These are phyloP conservation scores for Mesopsocus fuscifrons DNA, from an alignment of 2,888 invertebrate genomes.

Conservation along the genomic window DNA sequence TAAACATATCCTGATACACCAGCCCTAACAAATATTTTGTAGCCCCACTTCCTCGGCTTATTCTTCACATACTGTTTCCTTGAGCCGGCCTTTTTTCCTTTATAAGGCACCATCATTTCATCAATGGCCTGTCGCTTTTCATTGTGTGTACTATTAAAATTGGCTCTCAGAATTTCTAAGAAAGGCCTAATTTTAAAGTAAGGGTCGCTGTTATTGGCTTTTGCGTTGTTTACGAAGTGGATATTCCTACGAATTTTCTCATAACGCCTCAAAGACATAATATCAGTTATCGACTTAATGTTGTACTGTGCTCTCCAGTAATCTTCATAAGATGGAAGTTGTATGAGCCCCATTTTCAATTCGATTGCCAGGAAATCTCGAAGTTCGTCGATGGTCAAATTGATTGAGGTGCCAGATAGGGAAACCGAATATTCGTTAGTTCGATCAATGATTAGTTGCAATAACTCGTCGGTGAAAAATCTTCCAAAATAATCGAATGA, in stretches of 20 bases:
- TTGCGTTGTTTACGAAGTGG: slow-evolving; percentile 18
- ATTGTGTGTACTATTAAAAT: slow-evolving; percentile 15
- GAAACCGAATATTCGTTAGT: neutral
- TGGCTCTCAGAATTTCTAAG: slow-evolving; percentile 14
- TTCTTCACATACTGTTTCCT: slow-evolving; percentile 21
- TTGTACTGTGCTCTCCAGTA: slow-evolving; percentile 17
- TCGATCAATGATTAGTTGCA: neutral
- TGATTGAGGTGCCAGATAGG: neutral
- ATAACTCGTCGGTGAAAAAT: neutral
- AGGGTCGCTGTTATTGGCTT: slow-evolving; percentile 14
- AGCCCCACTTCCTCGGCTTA: slow-evolving; percentile 23
- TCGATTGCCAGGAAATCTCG: slow-evolving; percentile 15
- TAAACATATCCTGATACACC: slow-evolving; percentile 13
- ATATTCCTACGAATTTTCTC: slow-evolving; percentile 16
- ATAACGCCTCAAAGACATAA: slow-evolving; percentile 18
- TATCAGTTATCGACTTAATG: slow-evolving; percentile 16
- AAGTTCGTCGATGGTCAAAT: slow-evolving; percentile 8
- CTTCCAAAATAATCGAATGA: neutral
- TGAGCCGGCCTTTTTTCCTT: slow-evolving; percentile 14
- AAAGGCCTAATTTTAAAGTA: slow-evolving; percentile 17
- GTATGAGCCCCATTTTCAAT: slow-evolving; percentile 18
- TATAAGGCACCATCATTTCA: slow-evolving; percentile 19
- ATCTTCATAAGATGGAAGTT: slow-evolving; percentile 16
- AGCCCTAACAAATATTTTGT: slow-evolving; percentile 14
- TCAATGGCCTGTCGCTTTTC: slow-evolving; percentile 17